These are phyloP conservation scores for Pseudochromis fuscus DNA, from an alignment of 2,797 vertebrate species.

Conservation along the genomic window DNA sequence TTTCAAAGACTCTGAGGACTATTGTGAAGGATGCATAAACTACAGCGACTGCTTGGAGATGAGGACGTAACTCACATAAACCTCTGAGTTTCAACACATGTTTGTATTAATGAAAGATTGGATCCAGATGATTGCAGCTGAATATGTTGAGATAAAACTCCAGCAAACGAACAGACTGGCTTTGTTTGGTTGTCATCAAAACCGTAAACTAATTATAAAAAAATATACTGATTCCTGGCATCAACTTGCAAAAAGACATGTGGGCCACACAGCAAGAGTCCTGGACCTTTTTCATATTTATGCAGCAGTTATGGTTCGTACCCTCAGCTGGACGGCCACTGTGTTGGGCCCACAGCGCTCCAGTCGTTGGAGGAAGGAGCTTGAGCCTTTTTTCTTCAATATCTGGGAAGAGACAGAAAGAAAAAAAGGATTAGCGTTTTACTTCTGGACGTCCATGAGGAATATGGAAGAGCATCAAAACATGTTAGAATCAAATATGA, in stretches of 20 bases:
- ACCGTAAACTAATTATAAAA: background rate
- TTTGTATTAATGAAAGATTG: slow-evolving; percentile 6
- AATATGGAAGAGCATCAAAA: slow-evolving; percentile 11
- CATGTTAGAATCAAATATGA: slow-evolving; percentile 20
- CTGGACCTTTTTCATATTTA: background rate
- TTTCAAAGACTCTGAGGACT: slow-evolving; percentile 11
- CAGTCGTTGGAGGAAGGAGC: slow-evolving; percentile 90
- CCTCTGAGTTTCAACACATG: slow-evolving; percentile 12
- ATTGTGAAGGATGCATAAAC: background rate
- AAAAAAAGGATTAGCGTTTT: background rate
- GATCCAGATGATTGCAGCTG: slow-evolving; percentile 2
- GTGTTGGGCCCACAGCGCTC: slow-evolving; percentile 90
- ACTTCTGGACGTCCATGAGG: background rate
- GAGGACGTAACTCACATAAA: slow-evolving; percentile 3
- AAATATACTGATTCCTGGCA: background rate
- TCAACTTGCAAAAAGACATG: background rate
- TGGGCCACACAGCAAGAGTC: background rate
- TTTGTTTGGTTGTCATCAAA: background rate
- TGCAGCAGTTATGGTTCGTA: slow-evolving; percentile 69
- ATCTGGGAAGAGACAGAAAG: slow-evolving; percentile 79
- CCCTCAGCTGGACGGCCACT: slow-evolving; percentile 90
- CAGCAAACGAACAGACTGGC: background rate
- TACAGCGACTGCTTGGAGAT: background rate
- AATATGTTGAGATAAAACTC: background rate
- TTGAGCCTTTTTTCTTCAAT: slow-evolving; percentile 92